Evolutionary conservation across 2,797 vertebrate species (phyloP).

Genomic region (Tenualosa ilisha): DNA sequence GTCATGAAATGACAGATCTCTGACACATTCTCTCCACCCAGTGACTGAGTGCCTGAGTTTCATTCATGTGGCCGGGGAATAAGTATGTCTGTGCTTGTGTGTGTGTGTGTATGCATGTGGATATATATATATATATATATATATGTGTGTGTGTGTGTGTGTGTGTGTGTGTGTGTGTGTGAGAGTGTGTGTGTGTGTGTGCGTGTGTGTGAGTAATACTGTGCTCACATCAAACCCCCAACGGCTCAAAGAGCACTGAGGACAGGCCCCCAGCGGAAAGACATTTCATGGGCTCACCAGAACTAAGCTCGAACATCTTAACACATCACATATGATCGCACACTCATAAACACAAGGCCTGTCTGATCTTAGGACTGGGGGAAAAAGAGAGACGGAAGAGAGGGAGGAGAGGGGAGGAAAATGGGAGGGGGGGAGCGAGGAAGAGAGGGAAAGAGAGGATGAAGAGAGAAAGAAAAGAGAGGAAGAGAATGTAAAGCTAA

Average conservation of each 20-base stretch:
- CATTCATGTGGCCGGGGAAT: slow-evolving; percentile 8
- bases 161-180: not conserved
- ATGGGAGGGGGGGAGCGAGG: slow-evolving; percentile 39
- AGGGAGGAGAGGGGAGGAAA: slow-evolving; percentile 29
- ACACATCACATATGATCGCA: slow-evolving; percentile 62
- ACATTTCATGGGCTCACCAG: slow-evolving; percentile 52
- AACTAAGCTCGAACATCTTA: slow-evolving; percentile 61
- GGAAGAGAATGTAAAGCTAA: slow-evolving; percentile 21
- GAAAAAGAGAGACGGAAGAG: not conserved
- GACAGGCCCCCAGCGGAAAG: slow-evolving; percentile 43
- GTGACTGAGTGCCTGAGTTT: not conserved
- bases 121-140: not conserved
- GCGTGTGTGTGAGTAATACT: not conserved
- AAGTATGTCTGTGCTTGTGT: not conserved
- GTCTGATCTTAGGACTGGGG: slow-evolving; percentile 23
- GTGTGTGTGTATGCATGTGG: not conserved
- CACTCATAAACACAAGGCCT: slow-evolving; percentile 51
- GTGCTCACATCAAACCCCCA: slow-evolving; percentile 31
- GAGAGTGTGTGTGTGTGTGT: not conserved
- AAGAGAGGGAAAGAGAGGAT: not conserved
- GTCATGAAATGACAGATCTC: not conserved
- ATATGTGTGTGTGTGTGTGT: not conserved
- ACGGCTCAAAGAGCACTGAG: slow-evolving; percentile 26
- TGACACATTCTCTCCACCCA: slow-evolving; percentile 5
- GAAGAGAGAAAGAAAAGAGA: slow-evolving; percentile 34